Base-by-base conservation (phyloP, 1,140 invertebrate species). In the Drosophila nasuta region DNA sequence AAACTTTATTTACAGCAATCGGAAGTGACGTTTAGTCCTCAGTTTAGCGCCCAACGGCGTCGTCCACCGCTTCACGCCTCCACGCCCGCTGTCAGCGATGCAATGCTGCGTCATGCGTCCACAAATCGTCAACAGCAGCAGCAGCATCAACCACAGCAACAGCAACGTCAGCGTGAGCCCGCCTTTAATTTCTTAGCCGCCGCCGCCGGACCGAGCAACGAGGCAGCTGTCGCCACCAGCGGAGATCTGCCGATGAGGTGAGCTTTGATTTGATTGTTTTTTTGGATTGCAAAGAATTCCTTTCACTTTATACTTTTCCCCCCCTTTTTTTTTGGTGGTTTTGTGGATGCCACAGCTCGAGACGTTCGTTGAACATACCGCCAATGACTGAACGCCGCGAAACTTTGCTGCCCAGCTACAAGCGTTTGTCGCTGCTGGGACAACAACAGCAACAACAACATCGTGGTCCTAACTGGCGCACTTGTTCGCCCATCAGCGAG, bases 191-290 rank as follows among this genome's bases (percentile, higher is more conserved):
- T 91, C 56, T 48, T 79, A 11, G 35, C 51, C 3, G 59, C 63
- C 45, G 60, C 35, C 35, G 35, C 41, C 41, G 41, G 43, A 13
- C 8, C 28, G 13, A 59, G 38, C 38, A 83, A 67, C 51, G 85
- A 88, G 56, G 64, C 82, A 1, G 82, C 79, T 13, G 75, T 87
- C 30, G 82, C 82, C 20, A 86, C 67, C n/a, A 88, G 79, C 49
- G 82, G 82, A 15, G 85, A 88, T 67, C 49, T 85, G 54, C 83
- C 83, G 5, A 75, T 81, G n/a, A 83, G 77, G 83, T 88, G 11
- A 59, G 75, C 6, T 38, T 10, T 43, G 1, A 38, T 38, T 45
- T 45, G 5, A 45, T n/a, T 4, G 4, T 2, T 15, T 15, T 15
- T 17, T 17, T n/a, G 3, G 5, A 2, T 51, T 3, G 4, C 5